Conservation (phyloP, 1,140 invertebrate species). For the Trachymyrmex cornetzi region DNA sequence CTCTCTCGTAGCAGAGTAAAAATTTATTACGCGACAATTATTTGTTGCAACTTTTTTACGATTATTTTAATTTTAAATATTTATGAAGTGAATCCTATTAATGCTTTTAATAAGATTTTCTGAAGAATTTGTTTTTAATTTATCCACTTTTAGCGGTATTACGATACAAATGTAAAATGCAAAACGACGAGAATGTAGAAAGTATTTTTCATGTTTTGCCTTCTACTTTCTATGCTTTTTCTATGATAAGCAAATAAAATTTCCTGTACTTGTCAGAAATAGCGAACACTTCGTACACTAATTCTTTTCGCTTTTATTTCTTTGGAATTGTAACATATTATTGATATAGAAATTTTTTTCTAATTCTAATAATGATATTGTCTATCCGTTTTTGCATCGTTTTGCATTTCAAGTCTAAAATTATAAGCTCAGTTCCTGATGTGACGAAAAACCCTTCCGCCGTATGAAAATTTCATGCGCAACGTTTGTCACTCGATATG, state of each 20-base stretch:
- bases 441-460: neutral
- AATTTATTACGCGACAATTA: neutral
- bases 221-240: neutral
- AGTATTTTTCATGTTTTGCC: slow-evolving; percentile 12
- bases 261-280: neutral
- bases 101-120: neutral
- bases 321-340: neutral
- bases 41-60: slow-evolving; percentile 19
- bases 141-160: neutral
- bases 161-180: neutral
- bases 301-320: neutral
- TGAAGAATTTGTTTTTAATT: neutral
- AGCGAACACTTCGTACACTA: neutral
- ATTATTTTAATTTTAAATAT: slow-evolving; percentile 38
- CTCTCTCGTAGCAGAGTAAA: neutral
- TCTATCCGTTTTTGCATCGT: slow-evolving; percentile 4
- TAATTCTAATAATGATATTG: neutral
- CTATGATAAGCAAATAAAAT: neutral
- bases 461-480: slow-evolving; percentile 22
- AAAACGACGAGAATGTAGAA: neutral
- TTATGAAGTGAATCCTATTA: neutral
- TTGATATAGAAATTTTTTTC: neutral
- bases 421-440: neutral
- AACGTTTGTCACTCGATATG: neutral
- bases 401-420: slow-evolving; percentile 23